Base-by-base conservation (phyloP, 2,797 vertebrate species). In the Eutrigla gurnardus region DNA sequence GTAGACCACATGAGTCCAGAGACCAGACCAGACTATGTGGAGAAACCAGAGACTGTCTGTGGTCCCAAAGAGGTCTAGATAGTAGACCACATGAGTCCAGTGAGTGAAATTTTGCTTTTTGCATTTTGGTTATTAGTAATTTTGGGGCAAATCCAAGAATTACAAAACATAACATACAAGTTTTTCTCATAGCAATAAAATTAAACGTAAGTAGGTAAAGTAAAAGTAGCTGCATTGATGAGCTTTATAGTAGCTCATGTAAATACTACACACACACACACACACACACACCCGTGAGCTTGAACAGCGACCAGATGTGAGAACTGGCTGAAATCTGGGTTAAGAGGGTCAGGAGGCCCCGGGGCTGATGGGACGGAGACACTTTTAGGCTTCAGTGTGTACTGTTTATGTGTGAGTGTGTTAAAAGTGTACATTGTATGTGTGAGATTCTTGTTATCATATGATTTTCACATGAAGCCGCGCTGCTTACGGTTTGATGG, bases 381-480 rank as follows among this genome's bases (percentile, higher is more conserved):
- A 67, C 66, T 83, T 81, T 84, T 72, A 65, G 77, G 75, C 60
- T 65, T 47, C 4, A 6, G 7, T 13, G 3, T 64, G 45, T 76
- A 37, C 46, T 42, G 46, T 42, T 35, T 77, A 52, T 37, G 33
- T 39, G 70, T 59, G 62, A 42, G 17, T 57, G 60, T 49, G 13
- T 68, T 52, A 32, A 45, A 52, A 25, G 25, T 17, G 43, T 76
- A 9, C n/a, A 17, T 4, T 47, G 46, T 47, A 42, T 69, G 47
- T 65, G 72, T 39, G 52, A 17, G 39, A 12, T 62, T 57, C 37
- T 75, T 61, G 53, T 70, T 82, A 83, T 91, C 91, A 92, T 89
- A 86, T 92, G 92, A 91, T 93, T 83, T 92, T 80, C 91, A 92
- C 89, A 90, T 91, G 89, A 86, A 87, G 55, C 53, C 3, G 18